A percentile compares a stretch with the other conserved stretches of the same genome.
Evolutionary conservation across 1,140 invertebrate genomes (phyloP).

Genomic region (Achroia grisella): DNA sequence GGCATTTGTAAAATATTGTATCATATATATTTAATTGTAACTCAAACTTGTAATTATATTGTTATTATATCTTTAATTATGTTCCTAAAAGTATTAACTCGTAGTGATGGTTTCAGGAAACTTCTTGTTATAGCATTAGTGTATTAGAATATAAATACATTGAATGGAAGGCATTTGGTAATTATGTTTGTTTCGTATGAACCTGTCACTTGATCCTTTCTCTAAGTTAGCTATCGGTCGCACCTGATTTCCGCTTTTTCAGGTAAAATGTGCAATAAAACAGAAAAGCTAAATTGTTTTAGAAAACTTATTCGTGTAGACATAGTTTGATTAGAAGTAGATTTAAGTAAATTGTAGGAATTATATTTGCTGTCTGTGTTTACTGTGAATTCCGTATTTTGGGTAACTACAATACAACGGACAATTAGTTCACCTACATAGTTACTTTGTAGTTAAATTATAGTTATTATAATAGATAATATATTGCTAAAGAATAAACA

Average conservation of each 20-base stretch:
- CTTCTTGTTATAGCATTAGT: constrained; percentile 30
- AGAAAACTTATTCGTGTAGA: constrained; percentile 34
- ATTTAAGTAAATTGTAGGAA: constrained; percentile 46
- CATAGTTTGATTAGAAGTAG: constrained; percentile 44
- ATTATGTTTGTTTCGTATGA: constrained; percentile 3
- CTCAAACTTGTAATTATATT: constrained; percentile 63
- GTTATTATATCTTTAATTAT: constrained; percentile 29
- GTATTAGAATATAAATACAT: constrained; percentile 25
- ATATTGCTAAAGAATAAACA: constrained; percentile 66
- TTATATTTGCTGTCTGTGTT: constrained; percentile 49
- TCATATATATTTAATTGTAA: constrained; percentile 58
- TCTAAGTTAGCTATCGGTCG: constrained; percentile 9
- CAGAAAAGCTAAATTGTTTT: constrained; percentile 43
- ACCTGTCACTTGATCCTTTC: constrained; percentile 4
- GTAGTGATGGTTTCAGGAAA: constrained; percentile 43
- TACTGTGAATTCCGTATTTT: constrained; percentile 28
- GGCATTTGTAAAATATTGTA: constrained; percentile 62
- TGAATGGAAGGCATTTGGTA: constrained; percentile 23
- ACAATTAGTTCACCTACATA: constrained; percentile 43
- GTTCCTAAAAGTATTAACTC: constrained; percentile 64
- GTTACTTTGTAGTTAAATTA: constrained; percentile 63
- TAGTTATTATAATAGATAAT: constrained; percentile 70
- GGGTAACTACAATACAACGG: constrained; percentile 14
- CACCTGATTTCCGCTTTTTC: constrained; percentile 27
- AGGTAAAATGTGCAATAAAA: constrained; percentile 67